These are phyloP conservation scores for Sminthurides bifidus DNA, from an alignment of 1,140 invertebrate species.

Conservation along the genomic window DNA sequence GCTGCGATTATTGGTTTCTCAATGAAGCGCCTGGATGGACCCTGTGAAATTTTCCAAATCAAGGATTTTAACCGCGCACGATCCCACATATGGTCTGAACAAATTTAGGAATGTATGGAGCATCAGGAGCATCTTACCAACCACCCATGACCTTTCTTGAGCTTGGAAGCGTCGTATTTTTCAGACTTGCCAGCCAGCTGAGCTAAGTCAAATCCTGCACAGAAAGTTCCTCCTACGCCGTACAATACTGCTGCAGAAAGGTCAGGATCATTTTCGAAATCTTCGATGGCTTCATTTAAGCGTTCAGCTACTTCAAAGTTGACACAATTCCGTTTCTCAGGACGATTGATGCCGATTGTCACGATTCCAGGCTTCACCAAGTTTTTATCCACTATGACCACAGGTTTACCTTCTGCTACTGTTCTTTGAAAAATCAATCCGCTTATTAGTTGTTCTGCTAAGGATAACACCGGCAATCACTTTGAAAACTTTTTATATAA, in stretches of 20 bases:
- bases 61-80: constrained; percentile 1
- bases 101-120: neutral
- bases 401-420: neutral
- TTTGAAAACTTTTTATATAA: no score
- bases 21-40: constrained; percentile 38
- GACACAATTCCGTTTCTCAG: constrained; percentile 43
- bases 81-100: no score
- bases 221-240: constrained; percentile 46
- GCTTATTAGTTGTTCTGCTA: no score
- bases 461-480: no score
- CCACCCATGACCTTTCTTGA: constrained; percentile 28
- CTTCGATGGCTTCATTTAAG: constrained; percentile 39
- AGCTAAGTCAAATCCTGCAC: constrained; percentile 45
- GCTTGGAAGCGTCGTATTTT: constrained; percentile 16
- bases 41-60: constrained; percentile 32
- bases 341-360: constrained; percentile 44
- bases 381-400: constrained; percentile 25
- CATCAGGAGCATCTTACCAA: constrained; percentile 31
- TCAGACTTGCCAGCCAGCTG: constrained; percentile 33
- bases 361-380: constrained; percentile 33
- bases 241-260: constrained; percentile 41
- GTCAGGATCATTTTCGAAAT: constrained; percentile 41
- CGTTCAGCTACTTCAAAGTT: constrained; percentile 38
- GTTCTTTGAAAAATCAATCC: no score
- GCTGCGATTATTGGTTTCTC: constrained; percentile 53